Percentiles rank a stretch among this genome's conserved stretches.
Evolutionary conservation across 2,888 invertebrate genomes (phyloP).

Genomic region (Philhelius pedissequus): DNA sequence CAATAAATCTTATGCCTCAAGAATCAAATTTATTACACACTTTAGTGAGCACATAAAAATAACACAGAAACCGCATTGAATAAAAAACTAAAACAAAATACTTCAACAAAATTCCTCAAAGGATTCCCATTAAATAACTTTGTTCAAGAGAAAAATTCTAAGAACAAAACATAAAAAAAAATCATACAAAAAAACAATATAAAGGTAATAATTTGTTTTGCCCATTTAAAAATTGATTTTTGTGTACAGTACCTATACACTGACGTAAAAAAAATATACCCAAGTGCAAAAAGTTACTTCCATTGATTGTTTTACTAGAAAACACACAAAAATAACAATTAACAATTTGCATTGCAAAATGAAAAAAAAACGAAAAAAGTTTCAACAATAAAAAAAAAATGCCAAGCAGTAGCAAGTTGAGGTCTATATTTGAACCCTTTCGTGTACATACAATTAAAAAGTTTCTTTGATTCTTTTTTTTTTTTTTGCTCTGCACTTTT

Average conservation of each 20-base stretch:
- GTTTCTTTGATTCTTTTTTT: slow-evolving; percentile 45
- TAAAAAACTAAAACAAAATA: slow-evolving; percentile 10
- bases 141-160: slow-evolving; percentile 35
- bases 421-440: slow-evolving; percentile 63
- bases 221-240: slow-evolving; percentile 64
- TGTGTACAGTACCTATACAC: slow-evolving; percentile 41
- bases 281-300: slow-evolving; percentile 62
- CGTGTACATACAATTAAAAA: slow-evolving; percentile 66
- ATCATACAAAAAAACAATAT: slow-evolving; percentile 2
- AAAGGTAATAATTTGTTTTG: slow-evolving; percentile 60
- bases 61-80: neutral
- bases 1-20: slow-evolving; percentile 35
- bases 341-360: slow-evolving; percentile 54
- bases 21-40: slow-evolving; percentile 32
- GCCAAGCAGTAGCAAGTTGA: slow-evolving; percentile 32
- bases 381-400: slow-evolving; percentile 21
- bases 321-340: slow-evolving; percentile 67
- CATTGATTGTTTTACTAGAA: slow-evolving; percentile 64
- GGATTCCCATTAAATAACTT: slow-evolving; percentile 54
- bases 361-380: slow-evolving; percentile 12
- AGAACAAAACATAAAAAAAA: slow-evolving; percentile 5
- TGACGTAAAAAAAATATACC: neutral
- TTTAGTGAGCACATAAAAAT: slow-evolving; percentile 34
- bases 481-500: slow-evolving; percentile 45
- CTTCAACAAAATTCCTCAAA: slow-evolving; percentile 53